These are phyloP conservation scores for Psammodynastes pulverulentus DNA, from an alignment of 2,113 vertebrate genomes.

Conservation along the genomic window DNA sequence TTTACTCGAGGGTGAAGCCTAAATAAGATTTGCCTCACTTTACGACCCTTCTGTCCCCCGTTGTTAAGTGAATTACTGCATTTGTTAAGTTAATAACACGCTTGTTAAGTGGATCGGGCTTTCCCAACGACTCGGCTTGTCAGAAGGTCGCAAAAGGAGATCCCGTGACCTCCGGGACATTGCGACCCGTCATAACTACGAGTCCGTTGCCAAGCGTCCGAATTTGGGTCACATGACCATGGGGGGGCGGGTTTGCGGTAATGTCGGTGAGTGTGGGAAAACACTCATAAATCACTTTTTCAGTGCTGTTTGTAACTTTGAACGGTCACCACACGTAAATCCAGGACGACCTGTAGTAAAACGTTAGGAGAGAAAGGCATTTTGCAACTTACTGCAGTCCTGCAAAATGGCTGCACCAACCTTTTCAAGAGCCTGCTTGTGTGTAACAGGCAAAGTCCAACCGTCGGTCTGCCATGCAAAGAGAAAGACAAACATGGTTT, in stretches of 20 bases:
- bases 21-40: not conserved
- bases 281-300: not conserved
- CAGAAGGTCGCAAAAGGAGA: not conserved
- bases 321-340: not conserved
- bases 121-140: not conserved
- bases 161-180: not conserved
- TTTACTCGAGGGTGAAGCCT: not conserved
- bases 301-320: not conserved
- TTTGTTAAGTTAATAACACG: no score
- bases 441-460: not conserved
- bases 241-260: no score
- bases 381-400: not conserved
- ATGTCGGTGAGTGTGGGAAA: not conserved
- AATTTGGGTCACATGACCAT: not conserved
- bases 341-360: no score
- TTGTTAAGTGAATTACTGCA: not conserved
- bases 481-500: not conserved
- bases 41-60: no score
- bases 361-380: not conserved
- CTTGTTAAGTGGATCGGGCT: not conserved
- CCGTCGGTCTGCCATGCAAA: not conserved
- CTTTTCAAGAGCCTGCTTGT: not conserved
- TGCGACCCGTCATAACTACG: not conserved
- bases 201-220: not conserved
- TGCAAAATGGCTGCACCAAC: not conserved